These are phyloP conservation scores for Nycticorax nycticorax DNA, from an alignment of 2,113 vertebrate species.

Conservation along the genomic window DNA sequence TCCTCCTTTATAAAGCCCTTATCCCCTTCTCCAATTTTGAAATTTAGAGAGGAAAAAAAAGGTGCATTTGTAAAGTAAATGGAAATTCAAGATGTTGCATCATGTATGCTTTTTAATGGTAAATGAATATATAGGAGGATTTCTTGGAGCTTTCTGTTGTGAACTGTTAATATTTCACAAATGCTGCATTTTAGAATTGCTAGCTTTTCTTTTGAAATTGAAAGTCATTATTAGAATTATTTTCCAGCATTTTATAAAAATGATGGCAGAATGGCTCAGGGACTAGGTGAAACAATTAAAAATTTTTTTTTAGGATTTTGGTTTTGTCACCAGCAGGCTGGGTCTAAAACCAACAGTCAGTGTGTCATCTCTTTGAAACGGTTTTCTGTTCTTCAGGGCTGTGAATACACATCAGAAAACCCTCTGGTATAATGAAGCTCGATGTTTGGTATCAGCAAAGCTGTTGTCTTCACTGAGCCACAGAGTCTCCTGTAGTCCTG, in stretches of 20 bases:
- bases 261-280: neutral
- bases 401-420: neutral
- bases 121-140: neutral
- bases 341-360: neutral
- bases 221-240: neutral
- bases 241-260: neutral
- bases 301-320: neutral
- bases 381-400: neutral
- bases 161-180: neutral
- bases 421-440: neutral
- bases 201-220: neutral
- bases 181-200: neutral
- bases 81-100: neutral
- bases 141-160: neutral
- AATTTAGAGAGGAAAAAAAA: neutral
- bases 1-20: neutral
- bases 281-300: neutral
- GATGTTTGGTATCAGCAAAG: neutral
- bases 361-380: neutral
- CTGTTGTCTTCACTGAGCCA: neutral
- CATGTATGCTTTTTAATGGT: neutral
- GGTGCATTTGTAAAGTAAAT: neutral
- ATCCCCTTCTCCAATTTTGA: neutral
- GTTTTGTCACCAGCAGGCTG: neutral
- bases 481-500: accelerated